phyloP scores from a whole-genome alignment of 2,113 vertebrate species.

The Lampris incognitus region DNA sequence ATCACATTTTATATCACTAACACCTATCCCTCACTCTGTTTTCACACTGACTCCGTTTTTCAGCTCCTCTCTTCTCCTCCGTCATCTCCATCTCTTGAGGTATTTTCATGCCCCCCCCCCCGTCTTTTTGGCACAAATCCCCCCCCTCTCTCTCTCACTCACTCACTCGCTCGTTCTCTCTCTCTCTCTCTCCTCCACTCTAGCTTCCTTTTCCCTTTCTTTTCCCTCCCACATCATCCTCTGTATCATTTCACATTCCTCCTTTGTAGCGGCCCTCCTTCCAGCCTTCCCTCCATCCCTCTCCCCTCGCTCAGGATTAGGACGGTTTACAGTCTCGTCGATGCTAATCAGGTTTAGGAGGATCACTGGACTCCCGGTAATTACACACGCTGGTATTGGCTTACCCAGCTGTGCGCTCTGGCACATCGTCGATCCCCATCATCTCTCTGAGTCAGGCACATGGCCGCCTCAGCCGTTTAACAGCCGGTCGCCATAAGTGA shows the following conservation, averaged over 20 bases:
- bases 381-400: constrained; percentile 71
- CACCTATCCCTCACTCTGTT: neutral
- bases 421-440: constrained; percentile 69
- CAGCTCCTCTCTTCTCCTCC: neutral
- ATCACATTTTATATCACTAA: neutral
- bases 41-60: constrained; percentile 1
- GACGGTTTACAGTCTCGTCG: constrained; percentile 61
- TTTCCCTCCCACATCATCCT: constrained; percentile 8
- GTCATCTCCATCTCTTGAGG: neutral
- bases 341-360: constrained; percentile 79
- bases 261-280: constrained; percentile 12
- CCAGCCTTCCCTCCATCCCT: constrained; percentile 31
- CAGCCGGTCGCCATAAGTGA: constrained; percentile 16
- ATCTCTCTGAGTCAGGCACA: constrained; percentile 66
- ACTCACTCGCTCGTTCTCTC: neutral
- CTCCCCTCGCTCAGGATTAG: constrained; percentile 68
- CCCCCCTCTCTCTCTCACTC: neutral
- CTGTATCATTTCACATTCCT: constrained; percentile 1
- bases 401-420: constrained; percentile 61
- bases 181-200: constrained; percentile 12
- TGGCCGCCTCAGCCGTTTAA: constrained; percentile 31
- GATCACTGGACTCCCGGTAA: constrained; percentile 73
- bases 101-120: constrained; percentile 4
- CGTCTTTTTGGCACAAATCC: neutral
- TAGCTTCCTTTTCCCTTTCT: constrained; percentile 14